Evolutionary conservation across 1,140 invertebrate species (phyloP).

Genomic region (Bactericera cockerelli): DNA sequence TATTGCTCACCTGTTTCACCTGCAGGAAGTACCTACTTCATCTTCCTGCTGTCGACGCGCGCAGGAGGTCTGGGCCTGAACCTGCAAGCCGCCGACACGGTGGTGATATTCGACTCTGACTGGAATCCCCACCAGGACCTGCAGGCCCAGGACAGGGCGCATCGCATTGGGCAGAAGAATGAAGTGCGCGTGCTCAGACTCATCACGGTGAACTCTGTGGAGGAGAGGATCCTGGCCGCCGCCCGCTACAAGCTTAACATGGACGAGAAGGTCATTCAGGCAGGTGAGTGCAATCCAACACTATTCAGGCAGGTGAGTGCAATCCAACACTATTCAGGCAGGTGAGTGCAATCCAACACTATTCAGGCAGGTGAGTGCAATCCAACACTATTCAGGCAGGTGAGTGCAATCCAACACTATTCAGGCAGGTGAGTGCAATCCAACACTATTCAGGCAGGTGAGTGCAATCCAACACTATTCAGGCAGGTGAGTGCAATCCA

Average conservation of each 20-base stretch:
- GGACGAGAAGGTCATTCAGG: slow-evolving; percentile 60
- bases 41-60: slow-evolving; percentile 50
- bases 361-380: no score
- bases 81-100: slow-evolving; percentile 53
- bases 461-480: no score
- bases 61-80: slow-evolving; percentile 55
- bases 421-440: no score
- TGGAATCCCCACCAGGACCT: slow-evolving; percentile 57
- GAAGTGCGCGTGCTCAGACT: slow-evolving; percentile 46
- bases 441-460: no score
- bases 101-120: slow-evolving; percentile 58
- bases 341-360: no score
- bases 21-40: slow-evolving; percentile 44
- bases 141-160: slow-evolving; percentile 51
- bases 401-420: no score
- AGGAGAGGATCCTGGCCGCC: slow-evolving; percentile 52
- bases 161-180: slow-evolving; percentile 55
- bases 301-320: no score
- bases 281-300: slow-evolving; percentile 32
- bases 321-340: no score
- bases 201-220: slow-evolving; percentile 55
- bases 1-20: no score
- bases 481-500: no score
- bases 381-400: no score
- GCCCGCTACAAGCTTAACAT: slow-evolving; percentile 51